Evolutionary conservation across 2,888 invertebrate genomes (phyloP).

Genomic region (Alsophila aescularia): DNA sequence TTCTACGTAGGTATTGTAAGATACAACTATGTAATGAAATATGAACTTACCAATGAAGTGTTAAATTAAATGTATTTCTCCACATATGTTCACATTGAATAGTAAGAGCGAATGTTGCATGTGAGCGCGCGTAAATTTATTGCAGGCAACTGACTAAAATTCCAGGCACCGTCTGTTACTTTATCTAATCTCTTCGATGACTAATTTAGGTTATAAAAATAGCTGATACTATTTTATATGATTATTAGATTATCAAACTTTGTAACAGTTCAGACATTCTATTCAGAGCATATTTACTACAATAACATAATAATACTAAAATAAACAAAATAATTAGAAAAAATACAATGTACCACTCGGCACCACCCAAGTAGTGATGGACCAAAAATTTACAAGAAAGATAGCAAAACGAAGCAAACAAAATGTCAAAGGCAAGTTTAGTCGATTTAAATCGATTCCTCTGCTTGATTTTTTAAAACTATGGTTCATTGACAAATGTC

Average conservation of each 20-base stretch:
- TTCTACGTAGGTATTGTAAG: neutral
- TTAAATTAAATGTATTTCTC: conserved; percentile 26
- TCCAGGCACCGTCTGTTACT: conserved; percentile 63
- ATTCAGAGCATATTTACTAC: conserved; percentile 38
- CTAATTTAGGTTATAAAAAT: conserved; percentile 75
- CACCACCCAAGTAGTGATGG: conserved; percentile 56
- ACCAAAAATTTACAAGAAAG: too few relatives aligned
- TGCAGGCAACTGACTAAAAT: conserved; percentile 49
- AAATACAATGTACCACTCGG: conserved; percentile 45
- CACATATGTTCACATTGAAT: conserved; percentile 22
- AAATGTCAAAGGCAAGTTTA: neutral
- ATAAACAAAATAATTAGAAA: conserved; percentile 47
- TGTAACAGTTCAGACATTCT: conserved; percentile 34
- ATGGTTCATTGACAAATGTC: too few relatives aligned
- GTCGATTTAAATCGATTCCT: neutral
- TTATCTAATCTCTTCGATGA: conserved; percentile 58
- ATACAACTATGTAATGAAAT: neutral
- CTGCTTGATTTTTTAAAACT: too few relatives aligned
- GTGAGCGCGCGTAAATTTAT: conserved; percentile 26
- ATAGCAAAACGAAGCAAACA: neutral
- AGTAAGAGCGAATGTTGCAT: conserved; percentile 30
- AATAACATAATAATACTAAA: conserved; percentile 44
- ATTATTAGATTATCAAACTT: conserved; percentile 30
- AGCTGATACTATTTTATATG: conserved; percentile 48
- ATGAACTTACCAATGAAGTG: conserved; percentile 33